phyloP scores from a whole-genome alignment of 2,888 invertebrate species.

The Aleiodes leptofemur region DNA sequence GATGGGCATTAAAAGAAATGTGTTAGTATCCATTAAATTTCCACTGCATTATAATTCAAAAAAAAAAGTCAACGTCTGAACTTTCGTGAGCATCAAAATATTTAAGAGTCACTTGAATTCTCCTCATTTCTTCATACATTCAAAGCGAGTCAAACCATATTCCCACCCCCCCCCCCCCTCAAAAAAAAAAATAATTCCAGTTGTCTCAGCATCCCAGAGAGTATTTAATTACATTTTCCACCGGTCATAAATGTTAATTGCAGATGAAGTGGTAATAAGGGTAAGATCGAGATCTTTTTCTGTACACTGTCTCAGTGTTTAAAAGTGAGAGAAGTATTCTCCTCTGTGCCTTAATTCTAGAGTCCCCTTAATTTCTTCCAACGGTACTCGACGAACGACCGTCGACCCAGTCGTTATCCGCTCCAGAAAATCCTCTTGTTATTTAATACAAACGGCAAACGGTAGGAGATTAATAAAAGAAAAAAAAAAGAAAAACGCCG shows the following conservation, averaged over 20 bases:
- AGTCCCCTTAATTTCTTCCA: conserved; percentile 60
- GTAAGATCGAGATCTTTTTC: conserved; percentile 42
- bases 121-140: conserved; percentile 24
- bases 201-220: conserved; percentile 58
- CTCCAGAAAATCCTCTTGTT: conserved; percentile 34
- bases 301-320: conserved; percentile 29
- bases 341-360: conserved; percentile 52
- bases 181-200: conserved; percentile 29
- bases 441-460: conserved; percentile 35
- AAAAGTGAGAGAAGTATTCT: conserved; percentile 38
- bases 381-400: conserved; percentile 65
- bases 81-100: conserved; percentile 22
- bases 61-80: neutral
- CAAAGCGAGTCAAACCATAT: neutral
- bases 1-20: conserved; percentile 53
- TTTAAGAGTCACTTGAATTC: conserved; percentile 19
- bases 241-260: conserved; percentile 75
- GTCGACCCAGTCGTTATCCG: conserved; percentile 52
- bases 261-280: conserved; percentile 75
- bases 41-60: conserved; percentile 41
- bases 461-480: neutral
- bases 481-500: no score
- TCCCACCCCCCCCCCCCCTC: neutral
- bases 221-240: conserved; percentile 76
- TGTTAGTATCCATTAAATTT: conserved; percentile 57